Evolutionary conservation across 1,140 invertebrate species (phyloP), one percentile per base, ranked within the genome.

Genomic region (Lordiphosa stackelbergi): DNA sequence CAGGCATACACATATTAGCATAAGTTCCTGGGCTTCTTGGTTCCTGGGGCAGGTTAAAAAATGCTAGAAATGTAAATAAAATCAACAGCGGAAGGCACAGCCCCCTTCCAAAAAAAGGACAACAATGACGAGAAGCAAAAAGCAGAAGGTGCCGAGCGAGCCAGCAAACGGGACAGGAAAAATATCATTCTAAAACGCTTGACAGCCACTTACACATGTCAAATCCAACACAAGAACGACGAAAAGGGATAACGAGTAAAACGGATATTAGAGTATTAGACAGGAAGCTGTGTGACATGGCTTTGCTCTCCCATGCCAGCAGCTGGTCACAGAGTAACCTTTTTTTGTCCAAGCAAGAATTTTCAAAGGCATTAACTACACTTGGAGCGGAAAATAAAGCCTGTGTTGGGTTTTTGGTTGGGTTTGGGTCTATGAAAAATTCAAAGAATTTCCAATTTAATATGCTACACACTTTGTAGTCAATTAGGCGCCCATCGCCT

Each of bases 21-120:
- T 83, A 83, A 79, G 66, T 79, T 66, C 22, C 53, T 52, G 13
- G 45, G 54, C 37, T 46, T 49, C 42, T 38, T 12, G 22, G 16
- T 43, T 65, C 38, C 35, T 43, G 12, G 46, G 60, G 60, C 63
- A 49, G 58, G 55, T 55, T 53, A 68, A 63, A 31, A 63, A 73
- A 83, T 83, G 55, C 78, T 61, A 69, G 69, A 83, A 83, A 83
- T 83, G 77, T 83, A 83, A 83, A 83, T 83, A 83, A 83, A 84
- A 83, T 83, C 78, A 83, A 63, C 68, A 83, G 49, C 59, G 72
- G 60, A 65, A 57, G 62, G 42, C 9, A 9, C 9, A 11, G 6
- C 41, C 22, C 42, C 16, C 2, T n/a, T 12, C 43, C 43, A 42
- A 9, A 16, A 46, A 60, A 55, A 63, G 60, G 65, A 70, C 54